These are phyloP conservation scores for Otocyon megalotis DNA, from an alignment of 2,113 vertebrate genomes.

Conservation along the genomic window DNA sequence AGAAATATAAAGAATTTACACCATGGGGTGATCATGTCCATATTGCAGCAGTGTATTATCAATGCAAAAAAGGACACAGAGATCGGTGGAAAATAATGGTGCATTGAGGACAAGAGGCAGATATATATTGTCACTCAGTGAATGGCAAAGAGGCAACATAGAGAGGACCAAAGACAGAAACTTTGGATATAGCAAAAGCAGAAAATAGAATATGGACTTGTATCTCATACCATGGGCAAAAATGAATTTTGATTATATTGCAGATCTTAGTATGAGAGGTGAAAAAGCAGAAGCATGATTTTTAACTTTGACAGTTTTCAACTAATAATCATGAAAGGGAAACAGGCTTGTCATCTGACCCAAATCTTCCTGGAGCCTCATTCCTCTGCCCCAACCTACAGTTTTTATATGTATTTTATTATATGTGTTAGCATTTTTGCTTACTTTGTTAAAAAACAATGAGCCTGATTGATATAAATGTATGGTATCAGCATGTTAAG, in stretches of 20 bases:
- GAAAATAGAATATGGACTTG: background rate
- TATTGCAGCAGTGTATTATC: background rate
- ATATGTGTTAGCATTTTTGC: background rate
- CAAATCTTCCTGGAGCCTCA: background rate
- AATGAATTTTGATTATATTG: background rate
- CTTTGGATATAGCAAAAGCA: background rate
- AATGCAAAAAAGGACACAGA: background rate
- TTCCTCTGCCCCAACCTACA: background rate
- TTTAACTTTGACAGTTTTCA: background rate
- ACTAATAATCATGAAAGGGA: background rate
- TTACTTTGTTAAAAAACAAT: background rate
- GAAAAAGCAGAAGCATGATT: background rate
- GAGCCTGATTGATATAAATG: no score
- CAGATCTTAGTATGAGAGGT: no score
- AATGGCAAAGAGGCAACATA: background rate
- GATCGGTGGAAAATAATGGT: rapidly evolving
- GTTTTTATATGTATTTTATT: background rate
- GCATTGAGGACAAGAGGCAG: background rate
- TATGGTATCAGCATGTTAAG: background rate
- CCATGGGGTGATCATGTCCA: rapidly evolving
- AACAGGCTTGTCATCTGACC: rapidly evolving
- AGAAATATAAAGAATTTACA: background rate
- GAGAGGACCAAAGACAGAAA: background rate
- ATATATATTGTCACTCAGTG: rapidly evolving
- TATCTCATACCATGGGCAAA: rapidly evolving